Evolutionary conservation across 37 sponge, comb jelly and placozoan genomes (phyloP), one percentile per base, ranked within the genome.

Genomic region (Chondrosia reniformis): DNA sequence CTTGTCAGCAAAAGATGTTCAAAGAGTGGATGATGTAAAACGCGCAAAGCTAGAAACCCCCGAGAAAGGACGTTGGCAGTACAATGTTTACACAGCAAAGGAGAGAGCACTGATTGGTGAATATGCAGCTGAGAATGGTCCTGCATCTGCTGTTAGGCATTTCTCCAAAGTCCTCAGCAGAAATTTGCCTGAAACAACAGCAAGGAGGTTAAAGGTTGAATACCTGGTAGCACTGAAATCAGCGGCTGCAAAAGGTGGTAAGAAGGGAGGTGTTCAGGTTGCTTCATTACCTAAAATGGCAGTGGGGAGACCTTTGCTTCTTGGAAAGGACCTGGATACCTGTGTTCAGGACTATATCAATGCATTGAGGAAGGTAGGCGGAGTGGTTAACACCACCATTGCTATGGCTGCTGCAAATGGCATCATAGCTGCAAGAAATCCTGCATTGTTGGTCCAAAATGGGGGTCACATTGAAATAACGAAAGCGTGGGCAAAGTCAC

Each of bases 371-470:
- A 42, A 43, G 19, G 31, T 6, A 36, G 82, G 82, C 2, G 67
- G 67, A 38, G 82, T 73, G 3, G 74, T 46, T 4, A 58, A 80
- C 62, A 75, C 66, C 4, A 19, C 67, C 3, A 78, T 84, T 44
- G 89, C 74, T n/a, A 72, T 89, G 61, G 81, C 81, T 30, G 84
- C 78, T 46, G 89, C 78, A 1, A 49, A 73, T n/a, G 84, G 89
- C 37, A 84, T 84, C 36, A 27, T 88, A 0, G 42, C 75, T 45
- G 19, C 69, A 1, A 46, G 71, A 39, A 55, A 84, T 28, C 55
- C 0, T 6, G 24, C 76, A 0, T 41, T 63, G 40, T 61, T 89
- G 17, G 22, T 1, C 24, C 61, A 80, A 42, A 61, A 65, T 58
- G 83, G 83, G 17, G 90, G 86, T 13, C 67, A 65, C 36, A 36